These are phyloP conservation scores for Epinephelus coioides DNA, from an alignment of 2,797 vertebrate species.

Conservation along the genomic window DNA sequence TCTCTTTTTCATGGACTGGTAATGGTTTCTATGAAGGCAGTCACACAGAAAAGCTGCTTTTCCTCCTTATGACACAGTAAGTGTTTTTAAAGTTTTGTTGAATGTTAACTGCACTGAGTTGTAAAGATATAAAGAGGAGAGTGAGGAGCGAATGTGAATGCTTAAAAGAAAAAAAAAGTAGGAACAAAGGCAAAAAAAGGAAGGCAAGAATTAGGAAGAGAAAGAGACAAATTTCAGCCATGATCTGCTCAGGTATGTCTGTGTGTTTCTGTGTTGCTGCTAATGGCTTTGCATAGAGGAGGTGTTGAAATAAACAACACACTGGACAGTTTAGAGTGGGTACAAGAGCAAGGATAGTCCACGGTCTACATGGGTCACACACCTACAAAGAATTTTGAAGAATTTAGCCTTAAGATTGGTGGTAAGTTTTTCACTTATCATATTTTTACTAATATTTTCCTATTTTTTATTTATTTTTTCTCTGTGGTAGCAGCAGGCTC, in stretches of 20 bases:
- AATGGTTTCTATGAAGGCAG: conserved; percentile 53
- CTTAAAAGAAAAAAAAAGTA: conserved; percentile 22
- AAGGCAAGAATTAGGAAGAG: conserved; percentile 13
- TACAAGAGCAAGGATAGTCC: conserved; percentile 34
- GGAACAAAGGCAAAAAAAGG: conserved; percentile 8
- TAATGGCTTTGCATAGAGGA: conserved; percentile 39
- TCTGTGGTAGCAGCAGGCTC: neutral
- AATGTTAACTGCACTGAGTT: conserved; percentile 30
- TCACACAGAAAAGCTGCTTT: conserved; percentile 43
- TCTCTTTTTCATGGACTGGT: conserved; percentile 34
- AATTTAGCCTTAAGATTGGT: neutral
- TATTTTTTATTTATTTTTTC: neutral
- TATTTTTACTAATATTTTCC: neutral
- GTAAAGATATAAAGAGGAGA: conserved; percentile 37
- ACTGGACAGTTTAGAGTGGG: conserved; percentile 9
- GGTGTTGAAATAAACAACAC: conserved; percentile 12
- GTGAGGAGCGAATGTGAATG: conserved; percentile 7
- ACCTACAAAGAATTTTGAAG: conserved; percentile 7
- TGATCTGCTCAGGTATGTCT: conserved; percentile 19
- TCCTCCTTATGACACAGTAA: neutral
- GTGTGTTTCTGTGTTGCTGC: conserved; percentile 2
- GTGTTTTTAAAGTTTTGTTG: conserved; percentile 51
- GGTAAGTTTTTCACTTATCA: neutral
- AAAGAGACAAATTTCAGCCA: conserved; percentile 13
- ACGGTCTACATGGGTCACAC: neutral